These are phyloP conservation scores for Cherax destructor DNA, from an alignment of 1,140 invertebrate species.

Conservation along the genomic window DNA sequence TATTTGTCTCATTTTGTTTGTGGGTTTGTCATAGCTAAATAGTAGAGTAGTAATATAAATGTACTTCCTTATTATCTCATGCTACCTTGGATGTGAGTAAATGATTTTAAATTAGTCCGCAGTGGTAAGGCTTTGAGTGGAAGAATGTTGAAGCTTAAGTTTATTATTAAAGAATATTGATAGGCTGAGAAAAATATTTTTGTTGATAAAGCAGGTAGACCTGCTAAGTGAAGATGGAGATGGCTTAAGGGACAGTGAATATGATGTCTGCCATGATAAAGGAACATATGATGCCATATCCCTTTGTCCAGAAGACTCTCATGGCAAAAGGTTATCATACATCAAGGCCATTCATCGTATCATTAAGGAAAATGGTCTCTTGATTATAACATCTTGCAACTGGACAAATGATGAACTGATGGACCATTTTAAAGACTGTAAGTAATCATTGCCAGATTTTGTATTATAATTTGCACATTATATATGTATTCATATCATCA, in stretches of 20 bases:
- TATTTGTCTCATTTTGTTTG: no score
- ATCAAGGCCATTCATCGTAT: constrained; percentile 81
- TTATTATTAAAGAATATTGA: not conserved
- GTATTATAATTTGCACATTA: not conserved
- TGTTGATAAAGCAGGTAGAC: constrained; percentile 41
- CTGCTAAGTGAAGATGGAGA: constrained; percentile 33
- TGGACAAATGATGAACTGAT: constrained; percentile 92
- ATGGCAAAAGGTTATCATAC: constrained; percentile 82
- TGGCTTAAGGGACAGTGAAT: constrained; percentile 74
- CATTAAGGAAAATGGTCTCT: constrained; percentile 79
- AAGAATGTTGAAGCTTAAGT: not conserved
- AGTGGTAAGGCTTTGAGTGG: not conserved
- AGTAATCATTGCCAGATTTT: constrained; percentile 65
- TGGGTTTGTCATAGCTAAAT: no score
- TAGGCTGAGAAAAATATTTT: not conserved
- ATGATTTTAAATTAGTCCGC: no score
- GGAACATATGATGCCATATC: constrained; percentile 96
- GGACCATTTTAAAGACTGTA: constrained; percentile 82
- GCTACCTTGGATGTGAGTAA: no score
- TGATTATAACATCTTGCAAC: constrained; percentile 95
- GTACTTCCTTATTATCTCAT: no score
- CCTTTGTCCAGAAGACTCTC: constrained; percentile 83
- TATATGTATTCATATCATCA: not conserved
- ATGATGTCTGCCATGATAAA: constrained; percentile 87
- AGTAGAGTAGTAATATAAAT: no score